Percentiles rank a stretch among this genome's conserved stretches.
Evolutionary conservation across 2,888 invertebrate species (phyloP).

Genomic region (Drosophila robusta): DNA sequence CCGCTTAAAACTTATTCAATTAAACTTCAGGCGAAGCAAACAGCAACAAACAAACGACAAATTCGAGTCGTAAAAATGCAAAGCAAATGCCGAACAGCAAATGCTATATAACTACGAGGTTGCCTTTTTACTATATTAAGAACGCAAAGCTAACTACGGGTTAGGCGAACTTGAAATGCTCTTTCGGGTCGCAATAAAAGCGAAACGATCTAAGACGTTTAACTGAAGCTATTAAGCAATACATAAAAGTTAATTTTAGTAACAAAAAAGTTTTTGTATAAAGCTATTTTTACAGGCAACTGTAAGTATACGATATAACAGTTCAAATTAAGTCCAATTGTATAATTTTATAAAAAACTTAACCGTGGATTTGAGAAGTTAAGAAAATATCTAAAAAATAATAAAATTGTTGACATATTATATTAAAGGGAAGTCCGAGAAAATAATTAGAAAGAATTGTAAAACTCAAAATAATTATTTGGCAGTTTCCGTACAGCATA

Average conservation of each 20-base stretch:
- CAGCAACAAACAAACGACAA: slow-evolving; percentile 58
- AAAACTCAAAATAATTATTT: neutral
- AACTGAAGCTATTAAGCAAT: neutral
- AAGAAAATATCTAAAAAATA: neutral
- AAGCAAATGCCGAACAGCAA: slow-evolving; percentile 65
- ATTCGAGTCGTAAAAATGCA: slow-evolving; percentile 73
- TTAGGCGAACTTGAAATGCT: slow-evolving; percentile 17
- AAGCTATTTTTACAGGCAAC: neutral
- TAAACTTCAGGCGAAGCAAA: slow-evolving; percentile 64
- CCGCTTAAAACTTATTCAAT: slow-evolving; percentile 81
- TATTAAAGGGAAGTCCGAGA: no score
- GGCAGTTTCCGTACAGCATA: neutral
- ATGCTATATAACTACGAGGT: slow-evolving; percentile 38
- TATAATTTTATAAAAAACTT: neutral
- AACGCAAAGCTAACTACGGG: neutral
- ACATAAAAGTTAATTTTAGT: neutral
- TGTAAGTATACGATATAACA: no score
- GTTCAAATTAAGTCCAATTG: neutral
- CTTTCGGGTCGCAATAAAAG: slow-evolving; percentile 6
- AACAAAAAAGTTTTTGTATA: neutral
- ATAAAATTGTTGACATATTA: no score
- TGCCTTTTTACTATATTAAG: slow-evolving; percentile 6
- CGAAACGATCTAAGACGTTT: neutral
- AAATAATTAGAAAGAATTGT: neutral
- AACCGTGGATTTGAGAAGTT: no score